Evolutionary conservation across 2,797 vertebrate genomes (phyloP), one percentile per base, ranked within the genome.

Genomic region (Peromyscus attwateri): DNA sequence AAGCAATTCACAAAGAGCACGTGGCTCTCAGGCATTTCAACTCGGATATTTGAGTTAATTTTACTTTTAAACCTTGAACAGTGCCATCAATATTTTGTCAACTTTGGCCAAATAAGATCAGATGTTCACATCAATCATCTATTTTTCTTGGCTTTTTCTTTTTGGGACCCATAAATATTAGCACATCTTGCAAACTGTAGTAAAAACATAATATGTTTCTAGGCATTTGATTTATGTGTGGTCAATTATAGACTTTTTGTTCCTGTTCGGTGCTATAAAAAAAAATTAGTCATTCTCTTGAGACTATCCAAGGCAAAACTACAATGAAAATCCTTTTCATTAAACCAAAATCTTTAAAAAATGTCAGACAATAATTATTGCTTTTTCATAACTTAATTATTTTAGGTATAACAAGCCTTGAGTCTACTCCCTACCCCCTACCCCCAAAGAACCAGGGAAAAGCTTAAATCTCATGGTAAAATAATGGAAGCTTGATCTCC

Each of bases 1-100:
- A 92, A 66, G 87, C n/a, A 89, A 90, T n/a, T 90, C 40, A 60
- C 16, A 55, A 52, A 57, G 31, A 76, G 49, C 40, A 62, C 79
- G 87, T 62, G 79, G 40, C 81, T 52, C 64, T 71, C 71, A 82
- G 89, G 52, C 64, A 76, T n/a, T 60, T 87, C 89, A 95, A 64
- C 57, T 31, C 4, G 31, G 77, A 37, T 62, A 89, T 83, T 89
- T 57, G 80, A 95, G 87, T 77, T 92, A 94, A 95, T 95, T 89
- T 95, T 88, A 93, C 64, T 97, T 94, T 94, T 94, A 95, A 96
- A 76, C 6, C 9, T 52, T 79, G 0, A 0, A 96, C 96, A 97
- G 75, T 52, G 60, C 90, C 85, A 94, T 96, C 82, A 82, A 79
- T 95, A 76, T 94, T 91, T 88, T 66, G 81, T 84, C 91, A 89